These are phyloP conservation scores for Eristalis intricaria DNA, from an alignment of 2,888 invertebrate genomes.

Conservation along the genomic window DNA sequence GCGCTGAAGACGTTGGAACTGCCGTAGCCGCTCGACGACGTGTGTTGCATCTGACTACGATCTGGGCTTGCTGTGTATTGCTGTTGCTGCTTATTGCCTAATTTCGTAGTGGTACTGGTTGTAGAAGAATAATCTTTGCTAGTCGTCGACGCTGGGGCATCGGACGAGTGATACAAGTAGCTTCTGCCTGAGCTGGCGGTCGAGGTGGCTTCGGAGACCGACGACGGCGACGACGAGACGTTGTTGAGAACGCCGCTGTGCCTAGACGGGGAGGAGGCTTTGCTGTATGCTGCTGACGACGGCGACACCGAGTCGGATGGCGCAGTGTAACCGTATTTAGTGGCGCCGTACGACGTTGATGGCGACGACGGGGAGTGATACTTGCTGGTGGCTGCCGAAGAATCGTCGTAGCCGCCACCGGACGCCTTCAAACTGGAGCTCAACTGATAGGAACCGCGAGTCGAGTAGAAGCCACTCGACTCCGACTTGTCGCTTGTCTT, in stretches of 20 bases:
- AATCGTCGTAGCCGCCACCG: conserved; percentile 73
- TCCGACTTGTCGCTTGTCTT: conserved; percentile 73
- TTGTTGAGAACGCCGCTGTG: conserved; percentile 68
- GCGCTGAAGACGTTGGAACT: conserved; percentile 50
- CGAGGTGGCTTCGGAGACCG: conserved; percentile 73
- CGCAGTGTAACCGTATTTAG: conserved; percentile 74
- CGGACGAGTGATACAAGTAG: conserved; percentile 62
- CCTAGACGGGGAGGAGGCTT: conserved; percentile 54
- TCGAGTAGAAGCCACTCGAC: conserved; percentile 74
- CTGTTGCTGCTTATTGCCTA: conserved; percentile 75
- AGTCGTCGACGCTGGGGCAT: conserved; percentile 73
- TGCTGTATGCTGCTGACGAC: conserved; percentile 67
- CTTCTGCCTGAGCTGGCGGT: conserved; percentile 74
- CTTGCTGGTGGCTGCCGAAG: conserved; percentile 76
- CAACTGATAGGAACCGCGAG: conserved; percentile 79
- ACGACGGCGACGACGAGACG: conserved; percentile 71
- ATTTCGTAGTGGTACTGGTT: conserved; percentile 78
- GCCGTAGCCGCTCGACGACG: conserved; percentile 47
- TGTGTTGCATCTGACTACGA: conserved; percentile 62
- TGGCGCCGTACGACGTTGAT: conserved; percentile 72
- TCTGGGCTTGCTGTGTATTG: conserved; percentile 77
- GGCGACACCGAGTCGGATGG: conserved; percentile 57
- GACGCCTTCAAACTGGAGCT: conserved; percentile 74
- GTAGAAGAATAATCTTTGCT: conserved; percentile 64
- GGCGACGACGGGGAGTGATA: conserved; percentile 74